Evolutionary conservation across 2,113 vertebrate species (phyloP), one percentile per base, ranked within the genome.

Genomic region (Suncus etruscus): DNA sequence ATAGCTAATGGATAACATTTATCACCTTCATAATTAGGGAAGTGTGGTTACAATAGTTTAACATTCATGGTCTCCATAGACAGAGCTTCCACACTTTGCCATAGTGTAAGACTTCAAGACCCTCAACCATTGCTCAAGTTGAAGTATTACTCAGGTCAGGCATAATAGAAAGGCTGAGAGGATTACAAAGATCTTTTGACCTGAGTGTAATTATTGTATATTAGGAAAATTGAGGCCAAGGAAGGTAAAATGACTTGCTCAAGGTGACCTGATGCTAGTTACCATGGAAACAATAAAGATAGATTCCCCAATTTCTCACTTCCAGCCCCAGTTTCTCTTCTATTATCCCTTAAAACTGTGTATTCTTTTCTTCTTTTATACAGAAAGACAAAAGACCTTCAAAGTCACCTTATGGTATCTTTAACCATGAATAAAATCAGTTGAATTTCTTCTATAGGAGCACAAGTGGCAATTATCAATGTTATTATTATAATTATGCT

Each of bases 361-460:
- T n/a, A 16, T 68, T 8, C 25, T 39, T 65, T 81, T 20, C 8
- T 89, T 25, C 18, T 79, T 74, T 72, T 48, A 58, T n/a, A 45
- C 4, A 18, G 69, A 75, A 92, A 78, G 31, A 73, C 45, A 90
- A 70, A 63, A 90, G 12, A 4, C 47, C 65, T 83, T 89, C 69
- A 77, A 93, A 39, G 22, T 94, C 84, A 86, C 81, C 48, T 83
- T 80, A 54, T n/a, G 25, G n/a, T 18, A 48, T 80, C 32, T 73
- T 11, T n/a, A 50, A 70, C 9, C 61, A 82, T 25, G 24, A 70
- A 29, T n/a, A 83, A 90, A 79, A 70, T 90, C 48, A 31, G 39
- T 65, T 14, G 50, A 84, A 87, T 69, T 14, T 84, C 31, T 27
- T 79, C 29, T 10, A n/a, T 63, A 77, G 8, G 76, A 76, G 78